Percentiles rank a stretch among this genome's conserved stretches.
Conservation (phyloP, 2,797 vertebrate genomes). For the Natrix natrix region DNA sequence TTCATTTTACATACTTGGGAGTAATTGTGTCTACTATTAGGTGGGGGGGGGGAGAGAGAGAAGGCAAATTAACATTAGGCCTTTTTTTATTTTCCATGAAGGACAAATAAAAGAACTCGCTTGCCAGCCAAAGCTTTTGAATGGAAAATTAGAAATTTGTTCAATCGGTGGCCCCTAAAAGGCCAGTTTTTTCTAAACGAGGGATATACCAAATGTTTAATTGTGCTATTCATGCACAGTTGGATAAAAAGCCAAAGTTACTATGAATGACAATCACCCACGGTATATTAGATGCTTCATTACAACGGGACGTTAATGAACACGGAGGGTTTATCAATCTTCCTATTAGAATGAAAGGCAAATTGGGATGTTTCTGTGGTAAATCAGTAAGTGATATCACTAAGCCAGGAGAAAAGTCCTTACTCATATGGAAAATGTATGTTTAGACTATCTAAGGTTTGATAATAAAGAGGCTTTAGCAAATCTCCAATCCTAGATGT, state of each 20-base stretch:
- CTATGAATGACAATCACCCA: constrained; percentile 8
- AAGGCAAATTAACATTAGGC: not conserved
- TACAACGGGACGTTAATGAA: constrained; percentile 20
- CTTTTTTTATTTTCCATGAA: constrained; percentile 7
- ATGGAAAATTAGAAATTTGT: constrained; percentile 27
- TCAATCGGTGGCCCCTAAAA: constrained; percentile 1
- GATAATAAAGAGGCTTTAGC: not conserved
- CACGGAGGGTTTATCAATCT: constrained; percentile 12
- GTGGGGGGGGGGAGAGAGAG: not conserved
- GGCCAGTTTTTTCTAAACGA: constrained; percentile 8
- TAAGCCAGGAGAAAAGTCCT: not conserved
- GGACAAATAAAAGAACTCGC: constrained; percentile 26
- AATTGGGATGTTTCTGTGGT: not conserved
- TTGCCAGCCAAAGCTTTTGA: constrained; percentile 12
- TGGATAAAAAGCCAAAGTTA: constrained; percentile 18
- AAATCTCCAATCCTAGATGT: not conserved
- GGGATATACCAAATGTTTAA: constrained; percentile 23
- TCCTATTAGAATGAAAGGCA: constrained; percentile 4
- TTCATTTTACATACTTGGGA: constrained; percentile 18
- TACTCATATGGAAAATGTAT: not conserved
- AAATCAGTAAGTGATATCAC: not conserved
- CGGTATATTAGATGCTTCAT: constrained; percentile 20
- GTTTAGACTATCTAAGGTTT: not conserved
- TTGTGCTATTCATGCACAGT: constrained; percentile 16
- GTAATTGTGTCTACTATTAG: not conserved